Evolutionary conservation across 2,797 vertebrate genomes (phyloP).

Genomic region (Cyprinella venusta): DNA sequence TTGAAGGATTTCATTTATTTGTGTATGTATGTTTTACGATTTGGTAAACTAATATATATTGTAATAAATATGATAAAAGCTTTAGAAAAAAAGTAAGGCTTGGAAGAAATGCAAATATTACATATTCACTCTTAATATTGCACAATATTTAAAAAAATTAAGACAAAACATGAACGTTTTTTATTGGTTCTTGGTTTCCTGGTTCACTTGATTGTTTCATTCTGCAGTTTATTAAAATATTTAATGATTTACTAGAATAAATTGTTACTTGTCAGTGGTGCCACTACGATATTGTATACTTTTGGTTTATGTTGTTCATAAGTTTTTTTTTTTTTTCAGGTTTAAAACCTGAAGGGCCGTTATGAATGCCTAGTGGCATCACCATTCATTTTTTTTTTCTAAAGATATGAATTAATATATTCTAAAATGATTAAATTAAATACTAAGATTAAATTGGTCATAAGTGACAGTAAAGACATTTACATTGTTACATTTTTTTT

Average conservation of each 20-base stretch:
- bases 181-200: background rate
- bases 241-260: background rate
- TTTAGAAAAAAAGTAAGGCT: no score
- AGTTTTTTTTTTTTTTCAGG: no score
- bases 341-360: background rate
- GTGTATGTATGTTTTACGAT: background rate
- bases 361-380: background rate
- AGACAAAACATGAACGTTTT: no score
- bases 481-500: constrained; percentile 10
- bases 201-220: background rate
- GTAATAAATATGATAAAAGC: no score
- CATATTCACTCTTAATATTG: no score
- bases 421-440: no score
- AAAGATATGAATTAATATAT: background rate
- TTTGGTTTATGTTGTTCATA: background rate
- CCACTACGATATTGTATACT: background rate
- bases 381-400: background rate
- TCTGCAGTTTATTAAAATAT: background rate
- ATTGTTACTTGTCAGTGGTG: no score
- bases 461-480: background rate
- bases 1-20: constrained; percentile 3
- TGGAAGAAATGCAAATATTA: no score
- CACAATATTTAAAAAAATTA: no score
- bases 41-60: no score
- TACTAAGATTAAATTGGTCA: background rate